Base-by-base conservation (phyloP, 2,113 vertebrate species). In the Speoplatyrhinus poulsoni region DNA sequence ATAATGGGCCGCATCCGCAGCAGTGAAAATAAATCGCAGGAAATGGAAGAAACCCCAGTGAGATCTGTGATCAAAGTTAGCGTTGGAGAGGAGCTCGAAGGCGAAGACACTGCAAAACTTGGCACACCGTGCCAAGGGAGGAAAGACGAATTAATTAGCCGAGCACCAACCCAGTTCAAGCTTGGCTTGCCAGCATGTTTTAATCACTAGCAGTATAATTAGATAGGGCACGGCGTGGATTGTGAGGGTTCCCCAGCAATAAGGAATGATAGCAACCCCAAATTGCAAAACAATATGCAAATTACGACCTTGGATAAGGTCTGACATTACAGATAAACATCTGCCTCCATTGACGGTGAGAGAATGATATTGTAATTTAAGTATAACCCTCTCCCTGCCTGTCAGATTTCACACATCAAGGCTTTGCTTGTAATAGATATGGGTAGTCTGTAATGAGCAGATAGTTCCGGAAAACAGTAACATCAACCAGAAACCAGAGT, bases 71-170 rank as follows among this genome's bases (percentile, higher is more conserved):
- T 52, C 13, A 11, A 52, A 52, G 11, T 12, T 12, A 52, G 13
- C 49, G 13, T 11, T 15, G 4, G 11, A 15, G 13, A 52, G 11
- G 49, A 17, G 61, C 13, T 17, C 62, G 32, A 52, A 16, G 66
- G 65, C 47, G 15, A 57, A 48, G 76, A 78, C 1, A 65, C 9
- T 6, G 33, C 12, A 19, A 65, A 13, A 63, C 57, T 33, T 19
- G 49, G 68, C 33, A 57, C 54, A 49, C 72, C 60, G 60, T 61
- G 54, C 66, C 69, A 46, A 46, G 73, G 73, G 63, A 86, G 65
- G 65, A 60, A 62, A 77, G 69, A 72, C 53, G 69, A 76, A 78
- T 82, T 86, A 82, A 86, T 84, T 78, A 82, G 64, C 54, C 26
- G 53, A 65, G 67, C 76, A 67, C 64, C 64, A 73, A 63, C 72